These are phyloP conservation scores for Propithecus perrieri DNA, from an alignment of 2,797 vertebrate species.

Conservation along the genomic window DNA sequence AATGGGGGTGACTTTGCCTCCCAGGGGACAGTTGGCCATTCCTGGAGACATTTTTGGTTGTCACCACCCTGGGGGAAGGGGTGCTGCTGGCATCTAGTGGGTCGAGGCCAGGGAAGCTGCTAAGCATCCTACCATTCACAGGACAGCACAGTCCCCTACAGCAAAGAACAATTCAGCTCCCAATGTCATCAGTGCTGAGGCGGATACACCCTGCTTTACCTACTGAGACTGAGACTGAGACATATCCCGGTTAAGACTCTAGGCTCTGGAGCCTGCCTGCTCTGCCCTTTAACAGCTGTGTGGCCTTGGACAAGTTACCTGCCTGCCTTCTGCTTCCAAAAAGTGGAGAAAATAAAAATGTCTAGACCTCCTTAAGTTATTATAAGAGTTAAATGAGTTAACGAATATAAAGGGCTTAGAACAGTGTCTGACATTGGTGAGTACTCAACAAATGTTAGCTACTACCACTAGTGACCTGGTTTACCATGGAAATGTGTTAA, in stretches of 20 bases:
- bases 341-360: neutral
- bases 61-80: neutral
- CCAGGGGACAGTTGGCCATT: neutral
- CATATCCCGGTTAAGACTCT: neutral
- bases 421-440: neutral
- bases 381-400: neutral
- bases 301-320: neutral
- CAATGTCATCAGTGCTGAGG: neutral
- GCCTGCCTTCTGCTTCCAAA: neutral
- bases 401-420: neutral
- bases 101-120: neutral
- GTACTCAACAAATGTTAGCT: neutral
- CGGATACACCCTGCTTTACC: rapidly evolving
- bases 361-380: neutral
- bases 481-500: neutral
- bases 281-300: neutral
- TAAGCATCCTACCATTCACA: neutral
- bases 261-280: neutral
- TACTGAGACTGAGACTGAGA: neutral
- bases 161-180: neutral
- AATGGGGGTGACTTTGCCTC: neutral
- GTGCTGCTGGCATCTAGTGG: too few species aligned
- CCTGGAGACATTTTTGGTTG: neutral
- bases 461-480: neutral
- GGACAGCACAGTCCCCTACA: neutral